Conservation (phyloP, 2,113 vertebrate genomes). For the Tetrao urogallus region DNA sequence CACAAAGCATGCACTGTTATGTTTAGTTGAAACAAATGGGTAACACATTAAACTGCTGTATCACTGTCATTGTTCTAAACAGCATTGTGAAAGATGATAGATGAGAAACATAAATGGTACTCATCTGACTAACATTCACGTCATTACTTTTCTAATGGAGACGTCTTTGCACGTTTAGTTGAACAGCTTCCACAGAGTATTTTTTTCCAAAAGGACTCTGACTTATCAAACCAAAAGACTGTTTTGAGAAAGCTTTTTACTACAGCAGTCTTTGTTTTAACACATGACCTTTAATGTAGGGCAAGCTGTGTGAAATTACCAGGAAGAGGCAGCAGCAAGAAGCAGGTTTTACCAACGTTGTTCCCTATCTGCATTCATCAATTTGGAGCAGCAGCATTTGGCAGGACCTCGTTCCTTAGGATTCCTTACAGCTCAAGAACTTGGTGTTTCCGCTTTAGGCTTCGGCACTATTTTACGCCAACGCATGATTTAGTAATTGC, state of each 20-base stretch:
- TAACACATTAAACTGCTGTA: neutral
- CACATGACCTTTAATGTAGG: neutral
- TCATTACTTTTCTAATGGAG: neutral
- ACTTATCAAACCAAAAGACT: neutral
- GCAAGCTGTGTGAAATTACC: neutral
- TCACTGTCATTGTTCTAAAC: neutral
- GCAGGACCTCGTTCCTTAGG: neutral
- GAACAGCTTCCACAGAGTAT: neutral
- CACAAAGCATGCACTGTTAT: rapidly evolving
- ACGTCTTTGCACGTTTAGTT: neutral
- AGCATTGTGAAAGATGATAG: neutral
- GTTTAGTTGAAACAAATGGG: neutral
- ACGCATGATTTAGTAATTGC: neutral
- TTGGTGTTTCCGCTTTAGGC: neutral
- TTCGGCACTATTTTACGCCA: neutral
- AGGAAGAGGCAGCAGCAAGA: neutral
- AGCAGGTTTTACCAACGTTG: neutral
- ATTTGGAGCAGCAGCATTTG: neutral
- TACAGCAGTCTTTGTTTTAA: neutral
- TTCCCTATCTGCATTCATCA: neutral
- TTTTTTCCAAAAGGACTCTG: neutral
- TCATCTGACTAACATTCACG: neutral
- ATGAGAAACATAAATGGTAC: neutral
- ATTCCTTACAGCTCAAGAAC: neutral
- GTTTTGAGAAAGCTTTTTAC: neutral